A percentile compares a stretch with the other conserved stretches of the same genome.
phyloP scores from a whole-genome alignment of 37 sponge, comb jelly and placozoan genomes.

The Tethya wilhelma region DNA sequence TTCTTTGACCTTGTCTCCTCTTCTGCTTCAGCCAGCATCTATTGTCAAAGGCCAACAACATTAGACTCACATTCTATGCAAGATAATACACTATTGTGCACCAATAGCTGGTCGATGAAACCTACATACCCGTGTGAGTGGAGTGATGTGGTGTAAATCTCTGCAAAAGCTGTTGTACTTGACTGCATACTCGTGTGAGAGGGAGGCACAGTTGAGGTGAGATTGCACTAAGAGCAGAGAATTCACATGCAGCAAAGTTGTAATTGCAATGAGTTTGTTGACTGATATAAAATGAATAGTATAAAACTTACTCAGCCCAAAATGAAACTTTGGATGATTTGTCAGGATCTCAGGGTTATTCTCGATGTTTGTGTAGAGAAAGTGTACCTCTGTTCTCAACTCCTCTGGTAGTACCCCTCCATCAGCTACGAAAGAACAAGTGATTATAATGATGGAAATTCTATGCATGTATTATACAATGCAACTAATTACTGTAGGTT shows the following conservation, averaged over 20 bases:
- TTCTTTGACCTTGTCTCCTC: not conserved
- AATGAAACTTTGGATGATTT: conserved; percentile 25
- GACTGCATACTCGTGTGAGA: conserved; percentile 65
- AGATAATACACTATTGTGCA: not conserved
- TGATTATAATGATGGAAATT: not conserved
- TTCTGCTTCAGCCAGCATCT: conserved; percentile 54
- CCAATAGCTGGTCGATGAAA: too few species aligned
- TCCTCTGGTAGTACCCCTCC: conserved; percentile 25
- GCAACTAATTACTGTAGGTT: conserved; percentile 20
- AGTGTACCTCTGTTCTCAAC: conserved; percentile 49
- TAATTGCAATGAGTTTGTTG: not conserved
- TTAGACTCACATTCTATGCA: not conserved
- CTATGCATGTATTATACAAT: not conserved
- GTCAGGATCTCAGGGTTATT: conserved; percentile 35
- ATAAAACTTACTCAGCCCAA: conserved; percentile 43
- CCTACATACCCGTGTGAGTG: conserved; percentile 23
- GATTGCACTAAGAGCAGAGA: conserved; percentile 22
- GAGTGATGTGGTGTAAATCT: conserved; percentile 44
- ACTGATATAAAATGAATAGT: not conserved
- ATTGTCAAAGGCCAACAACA: not conserved
- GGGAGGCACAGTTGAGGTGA: conserved; percentile 54
- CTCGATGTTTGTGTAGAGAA: conserved; percentile 45
- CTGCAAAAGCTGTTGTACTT: conserved; percentile 45
- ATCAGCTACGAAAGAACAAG: conserved; percentile 5
- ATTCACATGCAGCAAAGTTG: not conserved